These are phyloP conservation scores for Sitophilus oryzae DNA, from an alignment of 1,140 invertebrate species.

Conservation along the genomic window DNA sequence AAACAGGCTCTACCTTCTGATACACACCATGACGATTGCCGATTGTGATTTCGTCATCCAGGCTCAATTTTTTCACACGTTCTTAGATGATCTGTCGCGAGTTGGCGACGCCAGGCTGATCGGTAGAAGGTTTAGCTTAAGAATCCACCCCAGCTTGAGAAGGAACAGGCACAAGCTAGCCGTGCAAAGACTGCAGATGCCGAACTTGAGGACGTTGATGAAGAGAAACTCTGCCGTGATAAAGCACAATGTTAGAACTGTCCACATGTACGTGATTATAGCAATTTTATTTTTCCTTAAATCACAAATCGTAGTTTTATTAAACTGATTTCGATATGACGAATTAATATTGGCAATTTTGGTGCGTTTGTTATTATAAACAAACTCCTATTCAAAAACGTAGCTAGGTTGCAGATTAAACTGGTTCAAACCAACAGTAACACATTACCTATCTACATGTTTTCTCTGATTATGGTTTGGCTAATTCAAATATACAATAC, in stretches of 20 bases:
- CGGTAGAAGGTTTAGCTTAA: slow-evolving; percentile 33
- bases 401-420: slow-evolving; percentile 9
- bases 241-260: slow-evolving; percentile 39
- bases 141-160: slow-evolving; percentile 28
- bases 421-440: slow-evolving; percentile 12
- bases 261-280: slow-evolving; percentile 38
- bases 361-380: neutral
- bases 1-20: slow-evolving; percentile 30
- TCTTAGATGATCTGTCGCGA: slow-evolving; percentile 18
- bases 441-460: neutral
- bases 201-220: slow-evolving; percentile 33
- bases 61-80: slow-evolving; percentile 41
- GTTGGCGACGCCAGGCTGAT: slow-evolving; percentile 29
- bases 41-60: slow-evolving; percentile 37
- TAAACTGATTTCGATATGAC: neutral
- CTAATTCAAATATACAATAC: no score
- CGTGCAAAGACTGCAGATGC: slow-evolving; percentile 23
- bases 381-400: neutral
- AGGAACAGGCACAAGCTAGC: slow-evolving; percentile 26
- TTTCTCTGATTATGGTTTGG: no score
- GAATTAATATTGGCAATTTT: neutral
- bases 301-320: slow-evolving; percentile 1
- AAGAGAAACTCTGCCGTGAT: slow-evolving; percentile 35
- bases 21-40: slow-evolving; percentile 43
- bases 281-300: slow-evolving; percentile 1